phyloP scores from a whole-genome alignment of 2,888 invertebrate species.

The Acleris literana region DNA sequence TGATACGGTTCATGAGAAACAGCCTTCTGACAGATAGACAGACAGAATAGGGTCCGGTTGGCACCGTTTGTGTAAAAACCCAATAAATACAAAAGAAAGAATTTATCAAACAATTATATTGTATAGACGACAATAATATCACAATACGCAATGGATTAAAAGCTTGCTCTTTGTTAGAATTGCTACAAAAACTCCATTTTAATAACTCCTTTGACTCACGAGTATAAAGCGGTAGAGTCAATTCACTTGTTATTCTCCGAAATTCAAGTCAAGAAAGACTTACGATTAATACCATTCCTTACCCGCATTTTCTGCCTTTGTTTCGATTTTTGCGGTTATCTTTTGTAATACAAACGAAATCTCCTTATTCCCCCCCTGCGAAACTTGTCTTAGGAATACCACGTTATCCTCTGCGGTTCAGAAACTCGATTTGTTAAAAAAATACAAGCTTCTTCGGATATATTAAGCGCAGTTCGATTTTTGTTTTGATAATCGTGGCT shows the following conservation, averaged over 20 bases:
- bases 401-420: slow-evolving; percentile 9
- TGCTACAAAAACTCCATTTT: background rate
- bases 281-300: slow-evolving; percentile 34
- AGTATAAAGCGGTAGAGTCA: slow-evolving; percentile 5
- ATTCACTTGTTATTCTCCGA: slow-evolving; percentile 1
- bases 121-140: background rate
- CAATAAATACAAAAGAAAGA: too few species aligned
- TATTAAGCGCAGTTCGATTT: slow-evolving; percentile 7
- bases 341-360: slow-evolving; percentile 35
- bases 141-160: background rate
- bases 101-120: too few species aligned
- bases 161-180: background rate
- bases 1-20: too few species aligned
- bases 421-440: slow-evolving; percentile 16
- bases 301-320: slow-evolving; percentile 23
- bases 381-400: slow-evolving; percentile 32
- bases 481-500: slow-evolving; percentile 30
- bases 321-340: slow-evolving; percentile 34
- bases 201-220: slow-evolving; percentile 5
- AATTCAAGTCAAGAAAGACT: slow-evolving; percentile 17
- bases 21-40: too few species aligned
- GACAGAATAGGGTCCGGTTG: too few species aligned
- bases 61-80: too few species aligned
- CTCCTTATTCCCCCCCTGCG: slow-evolving; percentile 30
- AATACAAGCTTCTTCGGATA: background rate